Conservation (phyloP, 1,140 invertebrate genomes). For the Drosophila setifemur region DNA sequence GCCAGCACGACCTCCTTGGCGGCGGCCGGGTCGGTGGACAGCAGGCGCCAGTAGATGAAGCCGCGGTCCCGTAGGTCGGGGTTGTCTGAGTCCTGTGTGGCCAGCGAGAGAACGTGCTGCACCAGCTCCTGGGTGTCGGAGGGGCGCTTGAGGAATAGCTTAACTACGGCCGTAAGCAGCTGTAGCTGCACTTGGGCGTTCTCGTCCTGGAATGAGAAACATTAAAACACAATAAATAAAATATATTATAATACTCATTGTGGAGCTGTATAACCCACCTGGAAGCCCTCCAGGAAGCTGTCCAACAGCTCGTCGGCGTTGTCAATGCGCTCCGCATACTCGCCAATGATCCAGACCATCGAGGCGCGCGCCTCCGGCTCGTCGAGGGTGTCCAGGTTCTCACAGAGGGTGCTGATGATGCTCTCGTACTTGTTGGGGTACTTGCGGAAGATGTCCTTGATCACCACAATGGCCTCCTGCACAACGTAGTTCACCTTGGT, state of each 20-base stretch:
- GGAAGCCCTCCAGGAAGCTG: constrained; percentile 99
- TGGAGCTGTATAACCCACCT: constrained; percentile 76
- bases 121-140: constrained; percentile 99
- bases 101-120: constrained; percentile 95
- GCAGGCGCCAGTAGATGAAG: constrained; percentile 99
- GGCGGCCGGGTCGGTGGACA: constrained; percentile 99
- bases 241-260: not conserved
- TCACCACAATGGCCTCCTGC: constrained; percentile 99
- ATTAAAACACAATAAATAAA: not conserved
- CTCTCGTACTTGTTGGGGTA: constrained; percentile 99
- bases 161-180: constrained; percentile 98
- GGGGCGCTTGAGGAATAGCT: constrained; percentile 98
- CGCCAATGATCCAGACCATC: constrained; percentile 99
- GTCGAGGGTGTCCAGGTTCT: constrained; percentile 99
- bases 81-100: constrained; percentile 99
- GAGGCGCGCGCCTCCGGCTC: constrained; percentile 99
- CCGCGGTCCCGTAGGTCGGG: constrained; percentile 99
- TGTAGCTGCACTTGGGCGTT: constrained; percentile 99
- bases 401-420: constrained; percentile 99
- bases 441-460: constrained; percentile 99
- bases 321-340: constrained; percentile 99
- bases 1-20: constrained; percentile 99
- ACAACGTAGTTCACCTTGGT: constrained; percentile 99
- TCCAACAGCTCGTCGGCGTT: constrained; percentile 99
- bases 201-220: constrained; percentile 87